A percentile compares a stretch with the other conserved stretches of the same genome.
phyloP scores from a whole-genome alignment of 2,888 invertebrate genomes.

The Melanophora roralis region DNA sequence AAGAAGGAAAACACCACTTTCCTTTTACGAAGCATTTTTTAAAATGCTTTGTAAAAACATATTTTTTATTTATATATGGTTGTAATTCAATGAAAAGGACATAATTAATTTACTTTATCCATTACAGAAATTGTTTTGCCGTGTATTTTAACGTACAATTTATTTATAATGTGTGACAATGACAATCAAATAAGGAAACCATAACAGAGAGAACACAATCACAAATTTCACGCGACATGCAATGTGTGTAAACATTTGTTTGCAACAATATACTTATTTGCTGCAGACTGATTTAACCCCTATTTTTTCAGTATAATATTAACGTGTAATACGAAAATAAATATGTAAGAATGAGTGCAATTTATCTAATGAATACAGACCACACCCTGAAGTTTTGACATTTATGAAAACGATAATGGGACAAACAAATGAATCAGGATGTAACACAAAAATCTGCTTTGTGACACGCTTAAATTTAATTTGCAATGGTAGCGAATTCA shows the following conservation, averaged over 20 bases:
- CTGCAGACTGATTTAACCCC: conserved; percentile 33
- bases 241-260: conserved; percentile 40
- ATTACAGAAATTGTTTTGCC: neutral
- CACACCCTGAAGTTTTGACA: conserved; percentile 45
- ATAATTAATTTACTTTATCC: conserved; percentile 30
- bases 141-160: neutral
- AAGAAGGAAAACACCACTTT: too few relatives aligned
- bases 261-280: neutral
- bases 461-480: conserved; percentile 36
- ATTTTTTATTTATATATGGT: conserved; percentile 34
- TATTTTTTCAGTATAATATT: neutral
- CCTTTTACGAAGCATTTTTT: too few relatives aligned
- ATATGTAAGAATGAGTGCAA: too few relatives aligned
- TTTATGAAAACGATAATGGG: conserved; percentile 45
- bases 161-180: conserved; percentile 21
- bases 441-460: conserved; percentile 29
- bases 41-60: too few relatives aligned
- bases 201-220: conserved; percentile 29
- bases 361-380: conserved; percentile 2
- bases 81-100: conserved; percentile 12
- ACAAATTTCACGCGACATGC: conserved; percentile 47
- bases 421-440: conserved; percentile 26
- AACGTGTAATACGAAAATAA: too few relatives aligned
- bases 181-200: conserved; percentile 41
- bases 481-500: conserved; percentile 30